Conservation (phyloP, 2,113 vertebrate species). For the Triplophysa dalaica region DNA sequence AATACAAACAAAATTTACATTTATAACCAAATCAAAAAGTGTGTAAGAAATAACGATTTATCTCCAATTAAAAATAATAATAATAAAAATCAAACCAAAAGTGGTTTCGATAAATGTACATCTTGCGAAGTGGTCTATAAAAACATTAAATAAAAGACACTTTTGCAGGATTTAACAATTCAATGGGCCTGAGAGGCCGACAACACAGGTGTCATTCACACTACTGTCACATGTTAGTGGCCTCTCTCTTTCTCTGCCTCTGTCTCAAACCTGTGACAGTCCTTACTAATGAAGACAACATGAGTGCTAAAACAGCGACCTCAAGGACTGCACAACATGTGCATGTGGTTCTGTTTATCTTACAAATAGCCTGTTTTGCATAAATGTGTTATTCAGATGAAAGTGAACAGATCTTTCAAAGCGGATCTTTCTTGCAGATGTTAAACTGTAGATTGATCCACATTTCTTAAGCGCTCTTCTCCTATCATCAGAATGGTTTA, state of each 20-base stretch:
- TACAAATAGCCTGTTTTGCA: constrained; percentile 30
- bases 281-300: constrained; percentile 32
- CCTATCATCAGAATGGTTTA: too few relatives aligned
- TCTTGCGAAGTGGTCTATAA: too few relatives aligned
- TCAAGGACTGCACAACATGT: constrained; percentile 5
- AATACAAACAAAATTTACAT: too few relatives aligned
- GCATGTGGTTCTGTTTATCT: constrained; percentile 4
- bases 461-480: too few relatives aligned
- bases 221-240: constrained; percentile 5
- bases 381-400: constrained; percentile 26
- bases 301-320: neutral
- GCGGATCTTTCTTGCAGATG: constrained; percentile 61
- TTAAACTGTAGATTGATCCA: constrained; percentile 30
- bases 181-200: neutral
- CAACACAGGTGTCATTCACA: constrained; percentile 1
- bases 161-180: neutral
- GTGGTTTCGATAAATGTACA: too few relatives aligned
- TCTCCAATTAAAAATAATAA: too few relatives aligned
- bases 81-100: too few relatives aligned
- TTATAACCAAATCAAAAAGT: too few relatives aligned
- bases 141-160: too few relatives aligned
- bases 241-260: constrained; percentile 4
- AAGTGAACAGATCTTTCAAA: constrained; percentile 15
- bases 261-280: constrained; percentile 13
- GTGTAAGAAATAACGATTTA: too few relatives aligned